Base-by-base conservation (phyloP, 2,113 vertebrate species). In the Anser cygnoides region DNA sequence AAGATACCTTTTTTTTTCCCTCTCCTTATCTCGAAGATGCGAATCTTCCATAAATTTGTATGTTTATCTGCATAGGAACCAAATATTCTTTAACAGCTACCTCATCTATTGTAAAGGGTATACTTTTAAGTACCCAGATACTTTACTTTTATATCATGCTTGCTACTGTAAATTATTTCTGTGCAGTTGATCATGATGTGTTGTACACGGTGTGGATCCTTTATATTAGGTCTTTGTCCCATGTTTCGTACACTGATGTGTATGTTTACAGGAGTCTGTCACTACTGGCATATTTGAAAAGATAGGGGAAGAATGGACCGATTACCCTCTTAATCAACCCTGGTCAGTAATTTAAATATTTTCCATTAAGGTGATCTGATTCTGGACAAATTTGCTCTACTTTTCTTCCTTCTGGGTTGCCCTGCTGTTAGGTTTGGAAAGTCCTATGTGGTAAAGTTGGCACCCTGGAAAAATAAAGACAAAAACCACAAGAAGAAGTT, bases 401-500 rank as follows among this genome's bases (percentile, higher is more conserved):
- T 90, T 93, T 79, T 59, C 39, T 93, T 94, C 87, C 93, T 96
- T 84, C 72, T 84, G 74, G 93, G 96, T 79, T 93, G 82, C 85
- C 96, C 97, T 82, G 87, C 92, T 86, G 96, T 91, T 95, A 96
- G 93, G 55, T 97, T 97, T 96, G 97, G 93, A 86, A 96, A 97
- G 92, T 93, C 96, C 97, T 96, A 65, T 82, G 89, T 93, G 97
- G 97, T 93, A 97, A 97, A 98, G 95, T 92, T 85, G 97, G 97
- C 95, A 94, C 97, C 96, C 96, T 95, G 95, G 94, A 95, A 98
- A 97, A 98, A 97, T 97, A 95, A 96, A 97, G 96, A 97, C 97
- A 97, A 96, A 98, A 97, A 97, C 94, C 95, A 96, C 93, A 96
- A 97, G 94, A 98, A 97, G 98, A 97, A 97, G 98, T 98, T 98